A percentile compares a stretch with the other conserved stretches of the same genome.
Conservation (phyloP, 1,140 invertebrate genomes). For the Sipha flava region DNA sequence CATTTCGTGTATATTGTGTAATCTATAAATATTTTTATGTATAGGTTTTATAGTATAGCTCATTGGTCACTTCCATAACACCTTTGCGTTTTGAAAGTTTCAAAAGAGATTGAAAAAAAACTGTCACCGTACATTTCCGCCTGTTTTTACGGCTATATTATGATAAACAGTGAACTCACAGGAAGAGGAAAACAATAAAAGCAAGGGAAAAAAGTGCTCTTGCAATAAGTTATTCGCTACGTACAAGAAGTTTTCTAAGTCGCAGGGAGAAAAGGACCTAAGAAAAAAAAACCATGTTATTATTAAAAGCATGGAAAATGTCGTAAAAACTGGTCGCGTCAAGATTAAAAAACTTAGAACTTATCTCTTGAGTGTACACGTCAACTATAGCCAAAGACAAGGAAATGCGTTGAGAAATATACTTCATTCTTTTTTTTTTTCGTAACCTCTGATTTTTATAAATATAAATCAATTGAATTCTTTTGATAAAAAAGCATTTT, state of each 20-base stretch:
- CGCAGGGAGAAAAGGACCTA: neutral
- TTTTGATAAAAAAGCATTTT: neutral
- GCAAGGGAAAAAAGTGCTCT: neutral
- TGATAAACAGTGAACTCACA: neutral
- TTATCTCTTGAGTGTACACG: neutral
- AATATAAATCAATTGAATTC: neutral
- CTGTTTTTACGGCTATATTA: neutral
- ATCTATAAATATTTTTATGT: too few species aligned
- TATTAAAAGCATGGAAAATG: neutral
- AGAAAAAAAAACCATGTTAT: neutral
- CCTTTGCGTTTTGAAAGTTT: neutral
- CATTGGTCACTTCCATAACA: neutral
- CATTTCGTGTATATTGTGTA: neutral
- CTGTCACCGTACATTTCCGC: constrained; percentile 1
- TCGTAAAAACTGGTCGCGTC: constrained; percentile 6
- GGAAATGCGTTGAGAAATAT: neutral
- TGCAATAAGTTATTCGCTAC: neutral
- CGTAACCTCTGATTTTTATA: neutral
- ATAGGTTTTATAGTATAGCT: neutral
- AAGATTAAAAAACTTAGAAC: constrained; percentile 13
- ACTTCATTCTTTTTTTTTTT: neutral
- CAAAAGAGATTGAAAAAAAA: constrained; percentile 11
- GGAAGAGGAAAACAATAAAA: neutral
- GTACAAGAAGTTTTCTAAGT: neutral
- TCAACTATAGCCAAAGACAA: neutral